Evolutionary conservation across 2,888 invertebrate species (phyloP).

Genomic region (Hydriomena furcata): DNA sequence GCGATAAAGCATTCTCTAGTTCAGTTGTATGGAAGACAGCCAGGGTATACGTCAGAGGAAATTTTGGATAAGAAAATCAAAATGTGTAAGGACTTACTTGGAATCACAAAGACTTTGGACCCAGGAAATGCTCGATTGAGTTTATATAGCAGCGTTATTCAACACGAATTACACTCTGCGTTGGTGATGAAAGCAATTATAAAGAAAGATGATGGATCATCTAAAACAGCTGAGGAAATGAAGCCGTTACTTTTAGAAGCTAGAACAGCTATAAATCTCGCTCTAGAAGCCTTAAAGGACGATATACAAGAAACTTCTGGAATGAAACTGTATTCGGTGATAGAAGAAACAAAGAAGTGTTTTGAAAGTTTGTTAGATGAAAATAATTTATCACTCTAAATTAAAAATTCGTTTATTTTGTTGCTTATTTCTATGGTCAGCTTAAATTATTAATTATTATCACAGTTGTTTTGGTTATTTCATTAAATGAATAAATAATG

Average conservation of each 20-base stretch:
- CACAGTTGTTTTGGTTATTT: slow-evolving; percentile 55
- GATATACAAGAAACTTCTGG: slow-evolving; percentile 82
- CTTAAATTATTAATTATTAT: slow-evolving; percentile 51
- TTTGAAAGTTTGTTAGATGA: slow-evolving; percentile 76
- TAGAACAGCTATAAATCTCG: slow-evolving; percentile 66
- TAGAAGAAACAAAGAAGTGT: slow-evolving; percentile 72
- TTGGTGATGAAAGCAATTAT: slow-evolving; percentile 77
- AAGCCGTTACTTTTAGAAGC: slow-evolving; percentile 72
- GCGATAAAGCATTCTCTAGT: slow-evolving; percentile 91
- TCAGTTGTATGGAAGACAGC: slow-evolving; percentile 90
- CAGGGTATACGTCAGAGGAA: slow-evolving; percentile 84
- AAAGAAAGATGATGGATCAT: slow-evolving; percentile 53
- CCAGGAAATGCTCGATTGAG: slow-evolving; percentile 89
- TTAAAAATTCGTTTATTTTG: slow-evolving; percentile 31
- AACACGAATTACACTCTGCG: slow-evolving; percentile 87
- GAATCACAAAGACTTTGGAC: slow-evolving; percentile 86
- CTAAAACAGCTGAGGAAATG: slow-evolving; percentile 60
- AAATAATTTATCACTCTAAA: slow-evolving; percentile 57
- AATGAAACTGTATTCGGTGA: slow-evolving; percentile 74
- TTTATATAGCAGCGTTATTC: slow-evolving; percentile 90
- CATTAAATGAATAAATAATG: slow-evolving; percentile 13
- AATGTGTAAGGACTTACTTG: slow-evolving; percentile 86
- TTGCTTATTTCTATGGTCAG: slow-evolving; percentile 10
- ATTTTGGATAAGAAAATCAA: slow-evolving; percentile 85
- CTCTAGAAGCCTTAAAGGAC: slow-evolving; percentile 72